Evolutionary conservation across 2,113 vertebrate genomes (phyloP).

Genomic region (Podocnemis expansa): DNA sequence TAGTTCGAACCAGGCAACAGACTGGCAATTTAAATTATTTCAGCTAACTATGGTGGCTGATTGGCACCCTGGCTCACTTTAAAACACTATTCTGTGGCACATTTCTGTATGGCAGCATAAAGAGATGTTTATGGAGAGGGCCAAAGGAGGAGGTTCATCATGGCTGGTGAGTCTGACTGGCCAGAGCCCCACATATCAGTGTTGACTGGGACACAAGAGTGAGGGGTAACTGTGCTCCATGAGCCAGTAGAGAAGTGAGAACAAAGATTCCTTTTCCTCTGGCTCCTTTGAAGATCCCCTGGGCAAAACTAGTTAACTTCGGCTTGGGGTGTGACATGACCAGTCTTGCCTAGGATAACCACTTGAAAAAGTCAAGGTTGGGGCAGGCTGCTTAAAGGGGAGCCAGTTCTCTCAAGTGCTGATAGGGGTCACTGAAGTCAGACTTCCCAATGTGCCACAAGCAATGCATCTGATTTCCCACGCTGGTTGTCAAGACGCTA

Average conservation of each 20-base stretch:
- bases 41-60: neutral
- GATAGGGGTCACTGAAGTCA: no score
- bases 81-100: neutral
- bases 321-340: neutral
- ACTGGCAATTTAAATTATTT: neutral
- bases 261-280: accelerated
- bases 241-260: neutral
- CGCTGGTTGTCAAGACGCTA: no score
- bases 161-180: neutral
- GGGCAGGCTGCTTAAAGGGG: no score
- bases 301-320: neutral
- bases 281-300: neutral
- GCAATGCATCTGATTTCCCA: no score
- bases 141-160: neutral
- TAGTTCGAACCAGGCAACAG: neutral
- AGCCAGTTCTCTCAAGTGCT: no score
- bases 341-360: no score
- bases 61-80: neutral
- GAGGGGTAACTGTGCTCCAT: neutral
- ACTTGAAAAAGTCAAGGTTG: no score
- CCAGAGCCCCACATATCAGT: neutral
- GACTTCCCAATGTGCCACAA: no score
- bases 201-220: neutral
- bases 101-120: neutral
- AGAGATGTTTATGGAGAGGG: neutral